Conservation (phyloP, 2,888 invertebrate species). For the Pollenia angustigena region DNA sequence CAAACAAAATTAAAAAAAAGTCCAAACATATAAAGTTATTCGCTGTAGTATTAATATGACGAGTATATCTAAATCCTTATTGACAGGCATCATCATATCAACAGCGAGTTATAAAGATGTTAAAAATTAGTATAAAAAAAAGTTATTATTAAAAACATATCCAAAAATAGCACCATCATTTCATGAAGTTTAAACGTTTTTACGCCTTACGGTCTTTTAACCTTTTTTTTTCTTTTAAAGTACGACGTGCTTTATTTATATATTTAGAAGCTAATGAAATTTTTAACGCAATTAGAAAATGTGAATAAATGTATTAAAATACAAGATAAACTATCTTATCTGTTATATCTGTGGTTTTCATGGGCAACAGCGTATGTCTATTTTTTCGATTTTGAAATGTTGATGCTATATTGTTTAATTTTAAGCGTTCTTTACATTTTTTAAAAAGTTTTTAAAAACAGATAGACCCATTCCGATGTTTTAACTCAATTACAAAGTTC, state of each 20-base stretch:
- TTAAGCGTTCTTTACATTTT: too few relatives aligned
- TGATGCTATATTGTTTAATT: too few relatives aligned
- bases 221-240: background rate
- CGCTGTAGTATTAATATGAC: slow-evolving; percentile 36
- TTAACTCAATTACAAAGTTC: too few relatives aligned
- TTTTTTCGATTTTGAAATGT: too few relatives aligned
- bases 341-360: too few relatives aligned
- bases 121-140: background rate
- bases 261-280: too few relatives aligned
- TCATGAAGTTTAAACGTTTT: slow-evolving; percentile 6
- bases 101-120: slow-evolving; percentile 53
- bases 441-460: too few relatives aligned
- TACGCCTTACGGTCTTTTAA: background rate
- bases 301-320: background rate
- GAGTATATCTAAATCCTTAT: slow-evolving; percentile 80
- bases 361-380: too few relatives aligned
- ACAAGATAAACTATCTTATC: slow-evolving; percentile 14
- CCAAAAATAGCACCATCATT: slow-evolving; percentile 6
- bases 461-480: too few relatives aligned
- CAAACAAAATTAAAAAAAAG: background rate
- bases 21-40: background rate
- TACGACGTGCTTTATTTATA: too few relatives aligned
- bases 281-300: too few relatives aligned
- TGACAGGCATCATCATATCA: slow-evolving; percentile 81
- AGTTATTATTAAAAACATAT: too few relatives aligned